These are phyloP conservation scores for Eucidaris tribuloides DNA, from an alignment of 35 echinoderm and acorn worm genomes.

Conservation along the genomic window DNA sequence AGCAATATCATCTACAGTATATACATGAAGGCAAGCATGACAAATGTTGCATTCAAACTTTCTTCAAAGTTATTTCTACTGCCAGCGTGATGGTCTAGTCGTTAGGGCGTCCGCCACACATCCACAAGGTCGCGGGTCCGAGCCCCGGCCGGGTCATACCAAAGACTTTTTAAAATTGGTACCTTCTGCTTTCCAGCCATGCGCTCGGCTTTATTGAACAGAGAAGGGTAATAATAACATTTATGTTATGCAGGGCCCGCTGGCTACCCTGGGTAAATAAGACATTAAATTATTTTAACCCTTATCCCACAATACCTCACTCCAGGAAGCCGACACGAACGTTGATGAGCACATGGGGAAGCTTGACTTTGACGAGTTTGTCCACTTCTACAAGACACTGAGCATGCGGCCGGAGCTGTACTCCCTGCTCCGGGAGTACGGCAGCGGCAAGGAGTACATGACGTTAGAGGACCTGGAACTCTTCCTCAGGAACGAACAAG, in stretches of 20 bases:
- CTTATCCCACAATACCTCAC: neutral
- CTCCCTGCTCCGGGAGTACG: conserved; percentile 69
- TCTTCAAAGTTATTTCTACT: neutral
- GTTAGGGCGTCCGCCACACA: too few relatives aligned
- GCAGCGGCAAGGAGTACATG: conserved; percentile 77
- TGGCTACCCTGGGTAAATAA: too few relatives aligned
- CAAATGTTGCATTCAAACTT: neutral
- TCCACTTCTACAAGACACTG: conserved; percentile 91
- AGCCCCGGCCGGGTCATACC: too few relatives aligned
- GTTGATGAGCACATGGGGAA: conserved; percentile 84
- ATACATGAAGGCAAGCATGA: too few relatives aligned
- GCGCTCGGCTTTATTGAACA: too few relatives aligned
- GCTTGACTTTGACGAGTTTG: conserved; percentile 94
- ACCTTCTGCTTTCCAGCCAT: too few relatives aligned
- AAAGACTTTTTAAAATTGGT: too few relatives aligned
- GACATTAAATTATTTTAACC: neutral
- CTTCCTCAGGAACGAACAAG: conserved; percentile 73
- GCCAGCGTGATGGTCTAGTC: too few relatives aligned
- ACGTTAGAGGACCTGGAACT: conserved; percentile 60
- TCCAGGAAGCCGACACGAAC: conserved; percentile 89
- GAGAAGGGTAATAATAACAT: too few relatives aligned
- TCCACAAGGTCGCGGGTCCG: too few relatives aligned
- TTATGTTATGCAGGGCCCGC: too few relatives aligned
- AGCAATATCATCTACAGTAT: too few relatives aligned
- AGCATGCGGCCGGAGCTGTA: conserved; percentile 85